Evolutionary conservation across 2,888 invertebrate genomes (phyloP).

Genomic region (Augiades crinisus): DNA sequence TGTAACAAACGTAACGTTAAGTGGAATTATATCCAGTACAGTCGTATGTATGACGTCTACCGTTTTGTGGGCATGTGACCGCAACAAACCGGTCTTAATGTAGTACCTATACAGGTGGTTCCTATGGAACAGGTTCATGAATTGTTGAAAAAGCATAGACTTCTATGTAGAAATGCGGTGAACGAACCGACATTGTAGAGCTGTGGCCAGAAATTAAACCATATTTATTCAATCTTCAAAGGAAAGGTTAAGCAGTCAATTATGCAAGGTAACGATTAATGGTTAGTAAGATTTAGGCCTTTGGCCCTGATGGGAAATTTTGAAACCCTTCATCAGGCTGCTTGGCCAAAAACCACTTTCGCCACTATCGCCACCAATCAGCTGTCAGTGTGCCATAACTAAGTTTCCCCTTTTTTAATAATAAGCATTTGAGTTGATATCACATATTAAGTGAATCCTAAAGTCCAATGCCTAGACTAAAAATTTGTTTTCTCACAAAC

Average conservation of each 20-base stretch:
- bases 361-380: too few species aligned
- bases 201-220: neutral
- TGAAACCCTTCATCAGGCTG: too few species aligned
- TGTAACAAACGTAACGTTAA: slow-evolving; percentile 3
- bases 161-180: slow-evolving; percentile 38
- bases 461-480: too few species aligned
- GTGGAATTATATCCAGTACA: slow-evolving; percentile 31
- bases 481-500: slow-evolving; percentile 10
- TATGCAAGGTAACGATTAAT: too few species aligned
- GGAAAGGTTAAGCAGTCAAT: too few species aligned
- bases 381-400: too few species aligned
- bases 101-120: slow-evolving; percentile 65
- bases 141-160: slow-evolving; percentile 48
- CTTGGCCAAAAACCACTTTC: too few species aligned
- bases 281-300: too few species aligned
- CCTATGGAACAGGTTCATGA: slow-evolving; percentile 57
- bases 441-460: too few species aligned
- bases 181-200: slow-evolving; percentile 38
- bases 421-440: too few species aligned
- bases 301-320: too few species aligned
- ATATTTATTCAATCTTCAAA: neutral
- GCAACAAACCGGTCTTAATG: slow-evolving; percentile 56
- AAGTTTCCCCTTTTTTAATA: too few species aligned
- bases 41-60: slow-evolving; percentile 56
- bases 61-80: slow-evolving; percentile 60